Evolutionary conservation across 2,888 invertebrate species (phyloP), one percentile per base, ranked within the genome.

Genomic region (Dryobotodes eremita): DNA sequence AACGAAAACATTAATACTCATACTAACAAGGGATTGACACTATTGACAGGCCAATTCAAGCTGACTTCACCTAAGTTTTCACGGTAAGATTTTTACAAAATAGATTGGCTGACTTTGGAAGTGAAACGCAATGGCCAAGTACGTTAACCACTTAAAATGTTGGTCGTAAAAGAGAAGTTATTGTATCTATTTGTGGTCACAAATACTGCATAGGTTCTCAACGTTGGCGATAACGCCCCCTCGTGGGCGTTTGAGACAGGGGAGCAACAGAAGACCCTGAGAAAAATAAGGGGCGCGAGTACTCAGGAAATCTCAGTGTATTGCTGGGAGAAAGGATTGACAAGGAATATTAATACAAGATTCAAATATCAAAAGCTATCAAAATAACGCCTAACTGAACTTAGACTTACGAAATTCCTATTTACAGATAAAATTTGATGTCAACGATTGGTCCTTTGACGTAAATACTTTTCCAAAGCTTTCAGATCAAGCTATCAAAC

Each of bases 1-100:
- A 74, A 86, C 80, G 71, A 10, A 17, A 26, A 59, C 1, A 13
- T 46, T 31, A 77, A 8, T 62, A 23, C 42, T 31, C 53, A 20
- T 62, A 23, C n/a, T 13, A 11, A 26, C 23, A 31, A 11, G 36
- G 36, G 0, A 53, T 65, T 42, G 3, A 42, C 42, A 65, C 42
- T 31, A 20, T 64, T 64, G 36, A 64, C 62, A 64, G 62, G 7
- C 23, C 36, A 36, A 64, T 23, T 31, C 8, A 23, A 50, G 31
- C 50, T 31, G 31, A 23, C 23, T 31, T 36, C 36, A 13, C 1
- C 13, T 31, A 23, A 23, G 31, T 50, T 50, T 68, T 31, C 5
- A 68, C 0, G 5, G 8, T 50, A 68, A 50, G 2, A 69, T 53
- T 31, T 66, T 50, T 7, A 23, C 8, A 23, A 1, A 23, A 50